A percentile compares a stretch with the other conserved stretches of the same genome.
Conservation (phyloP, 1,140 invertebrate genomes). For the Panagrolaimus sp. region DNA sequence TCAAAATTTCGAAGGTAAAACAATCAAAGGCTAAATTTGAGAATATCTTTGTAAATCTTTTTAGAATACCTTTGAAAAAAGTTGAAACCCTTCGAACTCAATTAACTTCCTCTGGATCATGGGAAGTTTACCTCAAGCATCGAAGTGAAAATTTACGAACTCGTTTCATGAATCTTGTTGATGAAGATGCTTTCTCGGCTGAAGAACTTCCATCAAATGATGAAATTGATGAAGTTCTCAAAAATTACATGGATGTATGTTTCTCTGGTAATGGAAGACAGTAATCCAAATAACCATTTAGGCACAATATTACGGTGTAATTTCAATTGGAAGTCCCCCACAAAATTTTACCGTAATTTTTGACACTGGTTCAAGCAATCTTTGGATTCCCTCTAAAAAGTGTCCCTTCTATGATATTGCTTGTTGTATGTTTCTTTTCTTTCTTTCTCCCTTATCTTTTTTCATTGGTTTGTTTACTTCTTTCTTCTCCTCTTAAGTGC, state of each 20-base stretch:
- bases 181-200: constrained; percentile 18
- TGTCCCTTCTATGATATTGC: constrained; percentile 86
- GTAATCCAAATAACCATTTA: constrained; percentile 60
- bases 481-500: constrained; percentile 67
- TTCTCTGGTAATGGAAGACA: background rate
- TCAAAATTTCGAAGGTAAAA: too few relatives aligned
- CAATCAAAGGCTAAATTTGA: too few relatives aligned
- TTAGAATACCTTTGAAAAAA: constrained; percentile 38
- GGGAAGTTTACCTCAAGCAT: constrained; percentile 38
- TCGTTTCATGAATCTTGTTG: constrained; percentile 24
- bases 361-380: constrained; percentile 91
- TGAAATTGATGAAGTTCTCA: constrained; percentile 71
- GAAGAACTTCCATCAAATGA: background rate
- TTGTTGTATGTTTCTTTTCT: constrained; percentile 71
- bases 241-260: constrained; percentile 75
- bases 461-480: too few relatives aligned
- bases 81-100: constrained; percentile 36
- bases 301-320: constrained; percentile 94
- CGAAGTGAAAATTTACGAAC: constrained; percentile 33
- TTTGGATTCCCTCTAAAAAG: constrained; percentile 96
- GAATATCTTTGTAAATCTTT: too few relatives aligned
- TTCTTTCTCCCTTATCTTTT: constrained; percentile 12
- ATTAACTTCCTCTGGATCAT: constrained; percentile 29
- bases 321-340: constrained; percentile 82
- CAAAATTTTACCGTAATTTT: constrained; percentile 92